phyloP scores from a whole-genome alignment of 2,797 vertebrate genomes.

The Luscinia megarhynchos region DNA sequence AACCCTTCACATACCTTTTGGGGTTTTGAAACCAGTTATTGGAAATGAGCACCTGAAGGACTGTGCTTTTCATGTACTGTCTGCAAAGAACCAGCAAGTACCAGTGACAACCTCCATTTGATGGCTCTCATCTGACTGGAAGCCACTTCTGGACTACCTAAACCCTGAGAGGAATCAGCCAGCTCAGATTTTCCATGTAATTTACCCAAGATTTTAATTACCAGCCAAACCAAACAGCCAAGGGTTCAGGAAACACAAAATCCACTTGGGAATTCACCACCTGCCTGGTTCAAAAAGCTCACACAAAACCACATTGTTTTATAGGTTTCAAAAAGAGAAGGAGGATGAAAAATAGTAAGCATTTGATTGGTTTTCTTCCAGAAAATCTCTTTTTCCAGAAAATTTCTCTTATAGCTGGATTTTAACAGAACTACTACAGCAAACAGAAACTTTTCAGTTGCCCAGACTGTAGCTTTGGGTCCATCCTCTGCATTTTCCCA shows the following conservation, averaged over 20 bases:
- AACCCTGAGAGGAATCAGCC: neutral
- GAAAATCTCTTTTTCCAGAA: neutral
- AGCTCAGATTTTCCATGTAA: neutral
- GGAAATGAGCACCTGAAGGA: neutral
- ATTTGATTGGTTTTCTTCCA: neutral
- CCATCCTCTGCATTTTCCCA: neutral
- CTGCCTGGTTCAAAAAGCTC: neutral
- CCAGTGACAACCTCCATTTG: neutral
- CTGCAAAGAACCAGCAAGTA: neutral
- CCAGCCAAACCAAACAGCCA: neutral
- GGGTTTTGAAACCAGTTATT: neutral
- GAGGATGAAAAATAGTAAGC: neutral
- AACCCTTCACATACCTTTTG: neutral
- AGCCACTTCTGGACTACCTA: neutral
- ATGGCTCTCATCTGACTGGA: neutral
- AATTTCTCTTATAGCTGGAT: neutral
- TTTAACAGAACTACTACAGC: neutral
- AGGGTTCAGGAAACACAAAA: neutral
- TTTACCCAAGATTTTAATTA: neutral
- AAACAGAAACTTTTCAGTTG: neutral
- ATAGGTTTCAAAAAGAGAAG: neutral
- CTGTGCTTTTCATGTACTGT: neutral
- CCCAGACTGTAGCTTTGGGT: neutral
- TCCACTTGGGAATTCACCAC: neutral
- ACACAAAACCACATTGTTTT: neutral